These are phyloP conservation scores for Ellobium chinense DNA, from an alignment of 2,888 invertebrate species.

Conservation along the genomic window DNA sequence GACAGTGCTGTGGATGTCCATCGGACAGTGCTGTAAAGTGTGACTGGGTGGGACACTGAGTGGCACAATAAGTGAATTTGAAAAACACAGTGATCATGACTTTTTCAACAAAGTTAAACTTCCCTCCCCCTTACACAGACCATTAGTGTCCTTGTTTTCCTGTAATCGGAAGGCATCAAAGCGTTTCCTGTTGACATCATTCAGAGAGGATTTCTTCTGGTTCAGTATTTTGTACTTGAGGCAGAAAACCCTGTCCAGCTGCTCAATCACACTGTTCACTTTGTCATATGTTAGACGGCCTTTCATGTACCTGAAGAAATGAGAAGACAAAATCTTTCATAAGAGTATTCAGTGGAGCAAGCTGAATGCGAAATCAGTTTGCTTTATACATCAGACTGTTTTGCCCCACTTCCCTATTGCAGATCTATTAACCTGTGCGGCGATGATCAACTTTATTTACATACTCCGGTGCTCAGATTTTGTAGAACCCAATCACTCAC, in stretches of 20 bases:
- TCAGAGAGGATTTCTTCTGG: conserved; percentile 65
- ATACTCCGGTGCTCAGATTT: too few relatives aligned
- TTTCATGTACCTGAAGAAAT: conserved; percentile 75
- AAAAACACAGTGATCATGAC: too few relatives aligned
- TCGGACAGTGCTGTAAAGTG: too few relatives aligned
- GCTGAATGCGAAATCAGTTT: too few relatives aligned
- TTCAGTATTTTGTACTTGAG: conserved; percentile 75
- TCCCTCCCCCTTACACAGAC: conserved; percentile 52
- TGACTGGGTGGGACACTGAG: too few relatives aligned
- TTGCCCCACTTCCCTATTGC: too few relatives aligned
- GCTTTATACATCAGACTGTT: too few relatives aligned
- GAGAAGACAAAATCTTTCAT: neutral
- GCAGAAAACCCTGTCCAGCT: conserved; percentile 70
- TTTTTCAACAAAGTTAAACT: neutral
- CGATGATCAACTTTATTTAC: too few relatives aligned
- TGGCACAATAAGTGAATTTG: too few relatives aligned
- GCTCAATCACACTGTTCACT: conserved; percentile 73
- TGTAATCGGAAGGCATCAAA: conserved; percentile 69
- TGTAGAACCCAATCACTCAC: too few relatives aligned
- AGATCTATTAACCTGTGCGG: too few relatives aligned
- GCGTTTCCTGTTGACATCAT: conserved; percentile 66
- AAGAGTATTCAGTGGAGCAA: neutral
- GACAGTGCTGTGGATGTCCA: too few relatives aligned
- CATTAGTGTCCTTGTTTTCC: conserved; percentile 76
- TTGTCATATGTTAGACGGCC: conserved; percentile 75